A percentile compares a stretch with the other conserved stretches of the same genome.
phyloP scores from a whole-genome alignment of 2,888 invertebrate species.

The Dicyrtomina minuta region DNA sequence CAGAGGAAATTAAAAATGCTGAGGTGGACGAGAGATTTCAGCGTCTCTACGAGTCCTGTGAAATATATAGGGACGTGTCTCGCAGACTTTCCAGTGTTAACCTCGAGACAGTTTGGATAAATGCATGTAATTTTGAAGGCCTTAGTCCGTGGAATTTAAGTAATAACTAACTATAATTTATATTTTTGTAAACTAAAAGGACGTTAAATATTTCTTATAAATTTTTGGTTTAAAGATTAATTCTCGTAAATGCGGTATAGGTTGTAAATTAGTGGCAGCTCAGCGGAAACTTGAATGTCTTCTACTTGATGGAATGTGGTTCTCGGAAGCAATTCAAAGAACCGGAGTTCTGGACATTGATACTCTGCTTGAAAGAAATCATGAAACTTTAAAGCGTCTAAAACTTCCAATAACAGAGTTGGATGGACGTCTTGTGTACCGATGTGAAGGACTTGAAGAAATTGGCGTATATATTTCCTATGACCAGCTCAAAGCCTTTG shows the following conservation, averaged over 20 bases:
- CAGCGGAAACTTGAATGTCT: slow-evolving; percentile 24
- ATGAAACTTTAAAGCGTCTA: slow-evolving; percentile 1
- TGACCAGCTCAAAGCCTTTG: slow-evolving; percentile 15
- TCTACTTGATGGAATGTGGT: slow-evolving; percentile 29
- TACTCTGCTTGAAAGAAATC: slow-evolving; percentile 10
- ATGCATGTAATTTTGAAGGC: slow-evolving; percentile 25
- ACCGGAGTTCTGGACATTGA: neutral
- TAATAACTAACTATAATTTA: neutral
- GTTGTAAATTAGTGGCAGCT: slow-evolving; percentile 9
- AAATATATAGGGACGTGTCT: slow-evolving; percentile 2
- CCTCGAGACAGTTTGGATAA: slow-evolving; percentile 27
- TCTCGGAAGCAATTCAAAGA: slow-evolving; percentile 14
- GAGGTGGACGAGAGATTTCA: slow-evolving; percentile 4
- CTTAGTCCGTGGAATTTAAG: slow-evolving; percentile 28
- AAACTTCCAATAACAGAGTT: slow-evolving; percentile 21
- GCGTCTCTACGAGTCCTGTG: neutral
- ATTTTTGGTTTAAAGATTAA: neutral
- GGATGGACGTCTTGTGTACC: neutral
- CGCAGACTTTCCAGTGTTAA: neutral
- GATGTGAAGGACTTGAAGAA: slow-evolving; percentile 11
- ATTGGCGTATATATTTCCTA: slow-evolving; percentile 10
- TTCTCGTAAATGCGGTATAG: neutral
- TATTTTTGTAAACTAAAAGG: neutral
- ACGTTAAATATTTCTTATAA: neutral
- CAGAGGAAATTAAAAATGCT: slow-evolving; percentile 1